A percentile compares a stretch with the other conserved stretches of the same genome.
These are phyloP conservation scores for Octodonta nipae DNA, from an alignment of 2,888 invertebrate species.

Conservation along the genomic window DNA sequence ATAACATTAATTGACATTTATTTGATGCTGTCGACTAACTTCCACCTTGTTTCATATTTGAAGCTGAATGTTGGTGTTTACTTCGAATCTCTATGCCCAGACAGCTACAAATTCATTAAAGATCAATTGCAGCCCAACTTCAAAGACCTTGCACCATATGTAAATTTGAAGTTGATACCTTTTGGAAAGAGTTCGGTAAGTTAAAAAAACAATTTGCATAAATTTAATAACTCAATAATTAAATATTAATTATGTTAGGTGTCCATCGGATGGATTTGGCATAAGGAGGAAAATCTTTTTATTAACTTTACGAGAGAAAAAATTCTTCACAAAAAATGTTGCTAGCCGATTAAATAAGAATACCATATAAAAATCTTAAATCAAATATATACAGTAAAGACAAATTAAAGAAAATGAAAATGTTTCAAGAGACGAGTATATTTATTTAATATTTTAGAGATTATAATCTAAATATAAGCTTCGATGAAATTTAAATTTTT, in stretches of 20 bases:
- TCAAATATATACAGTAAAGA: neutral
- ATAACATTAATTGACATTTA: too few species aligned
- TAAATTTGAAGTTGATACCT: conserved; percentile 44
- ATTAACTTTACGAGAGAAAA: too few species aligned
- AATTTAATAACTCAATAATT: neutral
- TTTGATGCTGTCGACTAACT: too few species aligned
- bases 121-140: conserved; percentile 42
- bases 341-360: neutral
- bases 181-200: conserved; percentile 52
- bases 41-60: too few species aligned
- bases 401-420: too few species aligned
- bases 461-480: too few species aligned
- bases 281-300: too few species aligned
- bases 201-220: conserved; percentile 8
- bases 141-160: conserved; percentile 36
- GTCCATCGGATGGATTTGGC: neutral
- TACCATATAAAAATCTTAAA: neutral
- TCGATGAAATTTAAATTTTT: too few species aligned
- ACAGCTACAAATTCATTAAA: conserved; percentile 44
- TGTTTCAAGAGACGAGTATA: conserved; percentile 22
- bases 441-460: too few species aligned
- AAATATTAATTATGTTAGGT: neutral
- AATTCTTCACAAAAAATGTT: neutral
- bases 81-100: conserved; percentile 51
- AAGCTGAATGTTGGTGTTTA: conserved; percentile 41